A percentile compares a stretch with the other conserved stretches of the same genome.
Evolutionary conservation across 2,113 vertebrate species (phyloP).

Genomic region (Zapus hudsonius): DNA sequence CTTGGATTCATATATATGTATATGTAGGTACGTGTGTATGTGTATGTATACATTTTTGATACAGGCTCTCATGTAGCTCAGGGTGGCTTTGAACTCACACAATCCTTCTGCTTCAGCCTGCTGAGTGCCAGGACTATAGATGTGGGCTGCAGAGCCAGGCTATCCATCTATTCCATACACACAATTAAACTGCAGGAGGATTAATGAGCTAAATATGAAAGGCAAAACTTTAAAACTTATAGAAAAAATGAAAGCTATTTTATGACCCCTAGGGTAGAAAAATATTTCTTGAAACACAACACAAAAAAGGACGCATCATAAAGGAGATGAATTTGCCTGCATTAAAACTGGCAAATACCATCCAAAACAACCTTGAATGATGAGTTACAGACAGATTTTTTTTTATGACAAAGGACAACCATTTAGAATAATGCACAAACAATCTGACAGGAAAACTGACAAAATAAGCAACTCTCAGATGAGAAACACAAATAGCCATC

Average conservation of each 20-base stretch:
- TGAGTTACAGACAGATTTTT: background rate
- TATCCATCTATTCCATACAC: background rate
- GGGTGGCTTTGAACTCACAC: background rate
- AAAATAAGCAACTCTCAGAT: background rate
- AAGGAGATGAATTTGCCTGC: background rate
- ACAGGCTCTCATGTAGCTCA: background rate
- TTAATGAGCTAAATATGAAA: background rate
- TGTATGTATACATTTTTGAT: too few relatives aligned
- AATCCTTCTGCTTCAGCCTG: background rate
- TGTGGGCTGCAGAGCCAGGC: too few relatives aligned
- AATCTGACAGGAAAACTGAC: background rate
- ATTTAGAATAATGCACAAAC: background rate
- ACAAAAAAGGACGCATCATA: background rate
- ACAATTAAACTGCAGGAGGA: background rate
- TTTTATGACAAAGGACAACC: background rate
- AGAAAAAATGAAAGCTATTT: background rate
- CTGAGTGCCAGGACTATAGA: background rate
- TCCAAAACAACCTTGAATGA: background rate
- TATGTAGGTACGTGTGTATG: too few relatives aligned
- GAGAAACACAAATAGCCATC: background rate
- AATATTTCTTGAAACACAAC: background rate
- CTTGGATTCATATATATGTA: too few relatives aligned
- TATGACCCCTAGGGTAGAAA: background rate
- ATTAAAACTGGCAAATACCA: conserved; percentile 7
- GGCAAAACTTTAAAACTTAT: background rate